Base-by-base conservation (phyloP, 2,113 vertebrate genomes). In the Poeciliopsis retropinna region DNA sequence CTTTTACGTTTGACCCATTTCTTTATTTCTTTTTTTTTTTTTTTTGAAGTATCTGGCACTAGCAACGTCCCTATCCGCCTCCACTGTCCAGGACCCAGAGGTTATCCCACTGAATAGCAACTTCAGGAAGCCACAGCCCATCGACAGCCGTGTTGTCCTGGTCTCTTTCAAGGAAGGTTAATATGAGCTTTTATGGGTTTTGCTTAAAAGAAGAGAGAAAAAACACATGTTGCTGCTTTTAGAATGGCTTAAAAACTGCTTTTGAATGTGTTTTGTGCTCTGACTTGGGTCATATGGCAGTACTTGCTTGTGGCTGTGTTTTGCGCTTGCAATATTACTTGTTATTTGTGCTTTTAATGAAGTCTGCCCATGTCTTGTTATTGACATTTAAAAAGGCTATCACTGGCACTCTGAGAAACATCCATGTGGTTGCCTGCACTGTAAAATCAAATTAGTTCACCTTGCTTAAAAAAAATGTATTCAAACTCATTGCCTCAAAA, bases 121-220 rank as follows among this genome's bases (percentile, higher is more conserved):
- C 92, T 98, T 94, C 92, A 94, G 97, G 67, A 94, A 85, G 0
- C 81, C 95, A 1, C 97, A 98, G 89, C 88, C 91, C 25, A 77
- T 94, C 1, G 95, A 95, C 0, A 94, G 95, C 85, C 93, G 97
- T 78, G 80, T 95, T 51, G 94, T 99, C 66, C 91, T 95, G 11
- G 91, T 94, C 67, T 98, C 97, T 78, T 99, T 99, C 87, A 95
- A 9, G 57, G 91, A 96, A 90, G 95, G 97, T 98, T 81, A 95
- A 95, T 85, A 85, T 82, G 67, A 64, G 64, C 75, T 86, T 85
- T 79, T 79, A 39, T 44, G 79, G 8, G 64, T 80, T 32, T 15
- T 51, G 81, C 63, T 78, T 73, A 60, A 71, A 31, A 47, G 11
- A 67, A 79, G 75, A 67, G 41, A n/a, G 72, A 60, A 47, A 62